A percentile compares a stretch with the other conserved stretches of the same genome.
phyloP scores from a whole-genome alignment of 2,113 vertebrate genomes.

The Oxyura jamaicensis region DNA sequence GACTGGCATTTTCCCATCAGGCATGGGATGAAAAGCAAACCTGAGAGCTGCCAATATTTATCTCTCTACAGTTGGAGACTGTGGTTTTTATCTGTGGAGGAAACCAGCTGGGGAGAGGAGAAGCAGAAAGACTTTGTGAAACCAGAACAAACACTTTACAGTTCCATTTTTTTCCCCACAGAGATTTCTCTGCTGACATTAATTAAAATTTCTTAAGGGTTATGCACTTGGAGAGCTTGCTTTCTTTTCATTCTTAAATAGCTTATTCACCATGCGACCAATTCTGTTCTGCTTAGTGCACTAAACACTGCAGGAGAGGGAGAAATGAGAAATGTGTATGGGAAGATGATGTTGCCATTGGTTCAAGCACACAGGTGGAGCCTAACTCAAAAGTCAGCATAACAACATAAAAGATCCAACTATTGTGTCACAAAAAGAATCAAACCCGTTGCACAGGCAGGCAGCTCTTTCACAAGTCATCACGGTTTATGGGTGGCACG shows the following conservation, averaged over 20 bases:
- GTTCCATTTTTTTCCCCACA: neutral
- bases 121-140: conserved; percentile 36
- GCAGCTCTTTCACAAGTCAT: neutral
- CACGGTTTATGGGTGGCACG: neutral
- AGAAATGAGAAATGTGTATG: neutral
- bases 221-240: conserved; percentile 1
- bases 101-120: conserved; percentile 5
- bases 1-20: conserved; percentile 56
- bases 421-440: neutral
- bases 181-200: neutral
- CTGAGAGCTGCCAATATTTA: conserved; percentile 61
- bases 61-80: conserved; percentile 37
- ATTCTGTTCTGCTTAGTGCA: neutral
- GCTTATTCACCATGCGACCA: neutral
- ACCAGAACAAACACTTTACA: conserved; percentile 41
- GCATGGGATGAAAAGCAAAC: conserved; percentile 63
- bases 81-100: conserved; percentile 32
- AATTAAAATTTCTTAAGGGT: conserved; percentile 63
- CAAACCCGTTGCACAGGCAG: neutral
- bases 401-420: neutral
- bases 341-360: neutral
- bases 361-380: neutral
- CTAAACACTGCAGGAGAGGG: neutral
- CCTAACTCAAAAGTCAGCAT: neutral
- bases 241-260: neutral